Conservation (phyloP, 1,140 invertebrate genomes). For the Zaprionus camerounensis region DNA sequence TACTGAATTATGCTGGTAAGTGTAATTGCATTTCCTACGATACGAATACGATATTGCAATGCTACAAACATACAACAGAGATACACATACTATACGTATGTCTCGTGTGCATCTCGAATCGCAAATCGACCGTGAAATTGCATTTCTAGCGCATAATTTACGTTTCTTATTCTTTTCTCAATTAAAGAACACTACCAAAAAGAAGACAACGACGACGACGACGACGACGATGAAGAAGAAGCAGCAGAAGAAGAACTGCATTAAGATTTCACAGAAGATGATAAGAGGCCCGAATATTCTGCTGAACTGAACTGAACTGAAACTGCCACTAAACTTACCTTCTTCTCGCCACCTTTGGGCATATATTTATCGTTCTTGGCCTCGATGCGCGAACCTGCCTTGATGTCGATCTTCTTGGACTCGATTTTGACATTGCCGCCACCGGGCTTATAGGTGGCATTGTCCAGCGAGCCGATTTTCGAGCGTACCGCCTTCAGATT, state of each 20-base stretch:
- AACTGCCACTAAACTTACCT: conserved; percentile 88
- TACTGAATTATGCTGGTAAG: conserved; percentile 60
- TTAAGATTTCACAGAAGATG: conserved; percentile 13
- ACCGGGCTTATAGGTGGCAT: conserved; percentile 95
- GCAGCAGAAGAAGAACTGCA: neutral
- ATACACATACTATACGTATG: conserved; percentile 5
- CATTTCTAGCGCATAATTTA: conserved; percentile 60
- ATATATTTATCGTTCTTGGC: conserved; percentile 96
- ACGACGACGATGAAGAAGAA: neutral
- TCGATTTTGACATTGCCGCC: conserved; percentile 97
- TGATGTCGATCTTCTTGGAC: conserved; percentile 93
- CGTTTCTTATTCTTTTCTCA: conserved; percentile 44
- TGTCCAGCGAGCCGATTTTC: conserved; percentile 97
- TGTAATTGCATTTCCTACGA: conserved; percentile 74
- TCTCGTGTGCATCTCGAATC: conserved; percentile 29
- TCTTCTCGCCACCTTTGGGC: conserved; percentile 95
- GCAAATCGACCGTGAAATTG: conserved; percentile 81
- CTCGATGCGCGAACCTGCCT: conserved; percentile 92
- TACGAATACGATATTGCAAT: conserved; percentile 49
- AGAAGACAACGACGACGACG: conserved; percentile 5
- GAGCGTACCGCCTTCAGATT: conserved; percentile 96
- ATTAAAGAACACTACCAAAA: conserved; percentile 41
- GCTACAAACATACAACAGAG: neutral
- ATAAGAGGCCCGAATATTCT: neutral
- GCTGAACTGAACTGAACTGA: conserved; percentile 1